Percentiles rank a stretch among this genome's conserved stretches.
These are phyloP conservation scores for Omphaloscelis lunosa DNA, from an alignment of 2,888 invertebrate genomes.

Conservation along the genomic window DNA sequence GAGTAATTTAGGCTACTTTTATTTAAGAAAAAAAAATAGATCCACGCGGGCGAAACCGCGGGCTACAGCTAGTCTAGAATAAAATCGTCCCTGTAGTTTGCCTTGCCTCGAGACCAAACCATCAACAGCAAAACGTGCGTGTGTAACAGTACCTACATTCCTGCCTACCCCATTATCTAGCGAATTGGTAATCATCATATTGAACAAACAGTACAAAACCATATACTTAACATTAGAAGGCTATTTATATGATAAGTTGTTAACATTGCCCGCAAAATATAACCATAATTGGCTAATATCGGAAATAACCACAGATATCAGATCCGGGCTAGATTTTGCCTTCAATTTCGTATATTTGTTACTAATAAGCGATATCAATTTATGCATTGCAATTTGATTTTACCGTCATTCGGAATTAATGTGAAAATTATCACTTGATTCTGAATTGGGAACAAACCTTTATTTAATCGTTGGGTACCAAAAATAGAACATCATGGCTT, in stretches of 20 bases:
- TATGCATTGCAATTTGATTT: conserved; percentile 33
- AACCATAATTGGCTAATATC: conserved; percentile 24
- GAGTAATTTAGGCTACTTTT: no score
- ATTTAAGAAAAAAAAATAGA: no score
- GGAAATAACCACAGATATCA: conserved; percentile 27
- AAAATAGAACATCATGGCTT: background rate
- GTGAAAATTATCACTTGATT: conserved; percentile 9
- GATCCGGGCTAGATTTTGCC: conserved; percentile 13
- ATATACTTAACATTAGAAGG: conserved; percentile 11
- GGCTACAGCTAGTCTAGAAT: background rate
- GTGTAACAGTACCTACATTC: background rate
- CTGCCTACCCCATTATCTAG: background rate
- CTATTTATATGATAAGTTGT: conserved; percentile 30
- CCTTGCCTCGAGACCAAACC: background rate
- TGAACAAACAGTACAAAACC: conserved; percentile 9
- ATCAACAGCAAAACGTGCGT: background rate
- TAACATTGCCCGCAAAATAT: conserved; percentile 34
- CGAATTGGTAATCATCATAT: conserved; percentile 7
- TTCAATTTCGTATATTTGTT: conserved; percentile 23
- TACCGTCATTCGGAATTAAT: conserved; percentile 11
- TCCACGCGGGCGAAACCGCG: no score
- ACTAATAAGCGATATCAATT: conserved; percentile 40
- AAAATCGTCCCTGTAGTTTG: background rate
- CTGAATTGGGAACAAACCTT: background rate
- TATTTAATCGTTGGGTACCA: background rate